Evolutionary conservation across 2,888 invertebrate genomes (phyloP), one percentile per base, ranked within the genome.

Genomic region (Agelastica alni): DNA sequence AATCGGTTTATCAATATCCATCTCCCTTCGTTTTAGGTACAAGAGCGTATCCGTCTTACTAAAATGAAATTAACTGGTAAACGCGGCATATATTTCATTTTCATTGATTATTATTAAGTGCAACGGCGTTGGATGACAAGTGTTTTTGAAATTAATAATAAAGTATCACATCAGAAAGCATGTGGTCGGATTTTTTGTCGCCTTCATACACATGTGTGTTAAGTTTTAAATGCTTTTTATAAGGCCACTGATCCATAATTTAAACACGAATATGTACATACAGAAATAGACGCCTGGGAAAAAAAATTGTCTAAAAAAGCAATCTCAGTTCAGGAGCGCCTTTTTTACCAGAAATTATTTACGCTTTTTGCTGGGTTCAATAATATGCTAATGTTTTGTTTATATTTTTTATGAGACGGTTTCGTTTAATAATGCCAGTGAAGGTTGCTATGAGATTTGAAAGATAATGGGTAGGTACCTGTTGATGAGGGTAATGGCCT

Each of bases 171-270:
- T 60, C 54, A 51, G 58, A 58, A 56, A 62, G 59, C 66, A 68
- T 68, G 65, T 67, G 66, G 64, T 62, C 52, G 51, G 51, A 58
- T 68, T 68, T 68, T 68, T 68, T 67, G 68, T 66, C 65, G 65
- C 62, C 62, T 37, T 32, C 41, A 61, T 59, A 64, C 64, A 68
- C 61, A 60, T 66, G 65, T 61, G 62, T 61, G 65, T 62, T 31
- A 42, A 62, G 62, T 64, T 67, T 64, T 67, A 63, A n/a, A 53
- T 60, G 58, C 60, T 66, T 67, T 67, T 67, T 67, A 58, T 63
- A 58, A 64, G 67, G 65, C 65, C 65, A 67, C 53, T 65, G 67
- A 58, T 60, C 67, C 61, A 67, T 66, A 66, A 66, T 61, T 65
- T 65, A 66, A 64, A 66, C 66, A 64, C 36, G 58, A 60, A 58